Base-by-base conservation (phyloP, 2,797 vertebrate genomes). In the Cynopterus sphinx region DNA sequence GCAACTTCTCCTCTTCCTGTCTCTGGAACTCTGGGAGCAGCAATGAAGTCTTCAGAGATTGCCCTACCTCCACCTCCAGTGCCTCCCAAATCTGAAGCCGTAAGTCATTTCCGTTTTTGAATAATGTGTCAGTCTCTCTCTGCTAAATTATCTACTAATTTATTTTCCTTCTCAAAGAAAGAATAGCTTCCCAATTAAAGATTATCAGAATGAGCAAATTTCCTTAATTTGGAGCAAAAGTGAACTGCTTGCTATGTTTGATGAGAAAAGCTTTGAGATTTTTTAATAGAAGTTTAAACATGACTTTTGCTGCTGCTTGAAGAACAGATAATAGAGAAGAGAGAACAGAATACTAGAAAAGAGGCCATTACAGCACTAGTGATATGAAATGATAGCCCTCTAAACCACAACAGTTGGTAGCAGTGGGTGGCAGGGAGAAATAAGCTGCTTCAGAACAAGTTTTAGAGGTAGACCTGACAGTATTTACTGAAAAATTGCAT, bases 11-110 rank as follows among this genome's bases (percentile, higher is more conserved):
- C 98, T 57, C 98, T 99, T n/a, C 99, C 98, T 87, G 97, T 98
- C 95, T 97, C 99, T 59, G 98, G 98, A 43, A 97, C 99, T 33
- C 61, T 98, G 0, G 98, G 92, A 94, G 95, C 98, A 95, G 95
- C 99, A 61, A 68, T 98, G 24, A 98, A 99, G 94, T 98, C 98
- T 97, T 98, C 99, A 83, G 99, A 99, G 94, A 98, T 98, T 88
- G 98, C 98, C 98, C 99, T 99, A 97, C 99, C 99, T 98, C 99
- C 99, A 93, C 99, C 99, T 97, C 99, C 99, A 49, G 99, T 99
- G 98, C 99, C 99, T 98, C 99, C 99, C 96, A 99, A 99, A 98
- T 99, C 99, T 97, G 99, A 99, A 99, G 99, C 99, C 97, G 99
- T 99, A 98, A 99, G 99, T 99, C 33, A 19, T 21, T 33, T 92